Conservation (phyloP, 2,113 vertebrate species). For the Nannobrachium achirus region DNA sequence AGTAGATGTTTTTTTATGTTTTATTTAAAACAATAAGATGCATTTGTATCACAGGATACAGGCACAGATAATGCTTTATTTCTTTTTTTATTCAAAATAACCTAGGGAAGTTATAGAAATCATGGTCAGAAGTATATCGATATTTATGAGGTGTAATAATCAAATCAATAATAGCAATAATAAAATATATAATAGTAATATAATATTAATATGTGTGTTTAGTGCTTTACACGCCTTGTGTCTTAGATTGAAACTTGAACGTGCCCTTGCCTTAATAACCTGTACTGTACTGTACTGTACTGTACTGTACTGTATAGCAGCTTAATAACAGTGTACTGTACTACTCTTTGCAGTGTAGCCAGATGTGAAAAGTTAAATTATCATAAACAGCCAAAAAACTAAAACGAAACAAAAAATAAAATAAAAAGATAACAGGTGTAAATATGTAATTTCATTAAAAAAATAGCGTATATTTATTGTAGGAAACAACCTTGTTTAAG, state of each 20-base stretch:
- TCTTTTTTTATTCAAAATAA: constrained; percentile 72
- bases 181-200: constrained; percentile 41
- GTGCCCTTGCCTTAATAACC: constrained; percentile 72
- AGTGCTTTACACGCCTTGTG: constrained; percentile 74
- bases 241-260: constrained; percentile 73
- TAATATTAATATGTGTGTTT: constrained; percentile 72
- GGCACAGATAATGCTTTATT: constrained; percentile 55
- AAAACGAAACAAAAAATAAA: too few relatives aligned
- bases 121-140: constrained; percentile 54
- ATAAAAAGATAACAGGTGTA: too few relatives aligned
- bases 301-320: too few relatives aligned
- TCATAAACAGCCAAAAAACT: too few relatives aligned
- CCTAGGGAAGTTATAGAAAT: constrained; percentile 66
- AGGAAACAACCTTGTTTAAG: too few relatives aligned
- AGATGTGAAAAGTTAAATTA: too few relatives aligned
- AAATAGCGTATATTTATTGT: too few relatives aligned
- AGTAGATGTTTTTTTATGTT: constrained; percentile 62
- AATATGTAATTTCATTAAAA: too few relatives aligned
- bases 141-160: constrained; percentile 60
- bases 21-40: constrained; percentile 60
- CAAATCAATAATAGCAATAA: constrained; percentile 75
- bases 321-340: too few relatives aligned
- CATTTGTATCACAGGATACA: constrained; percentile 65
- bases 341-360: too few relatives aligned
- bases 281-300: constrained; percentile 20